Percentiles rank a stretch among this genome's conserved stretches.
These are phyloP conservation scores for Procavia capensis DNA, from an alignment of 2,113 vertebrate genomes.

Conservation along the genomic window DNA sequence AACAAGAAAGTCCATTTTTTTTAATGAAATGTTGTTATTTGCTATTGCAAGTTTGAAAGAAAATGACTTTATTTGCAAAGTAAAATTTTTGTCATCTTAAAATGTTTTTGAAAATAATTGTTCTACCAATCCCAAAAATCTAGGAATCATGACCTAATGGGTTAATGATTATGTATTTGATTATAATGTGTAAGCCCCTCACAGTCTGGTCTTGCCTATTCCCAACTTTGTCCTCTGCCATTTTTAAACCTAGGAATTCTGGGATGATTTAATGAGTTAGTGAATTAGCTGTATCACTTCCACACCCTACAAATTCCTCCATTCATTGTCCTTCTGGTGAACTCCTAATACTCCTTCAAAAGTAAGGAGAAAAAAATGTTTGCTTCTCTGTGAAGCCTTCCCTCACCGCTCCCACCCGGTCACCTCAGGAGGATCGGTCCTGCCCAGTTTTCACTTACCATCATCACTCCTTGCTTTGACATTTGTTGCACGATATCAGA, in stretches of 20 bases:
- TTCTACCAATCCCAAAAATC: not conserved
- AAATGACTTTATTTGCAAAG: not conserved
- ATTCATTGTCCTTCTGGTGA: constrained; percentile 28
- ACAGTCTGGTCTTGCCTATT: not conserved
- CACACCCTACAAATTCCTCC: not conserved
- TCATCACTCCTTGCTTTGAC: not conserved
- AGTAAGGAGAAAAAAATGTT: no score
- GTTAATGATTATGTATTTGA: constrained; percentile 28
- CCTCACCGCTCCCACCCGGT: not conserved
- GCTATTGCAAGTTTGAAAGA: constrained; percentile 4
- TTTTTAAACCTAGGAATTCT: constrained; percentile 40
- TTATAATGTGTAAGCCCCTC: not conserved
- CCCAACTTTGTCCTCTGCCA: constrained; percentile 5
- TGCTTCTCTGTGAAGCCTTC: not conserved
- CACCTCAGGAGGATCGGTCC: not conserved
- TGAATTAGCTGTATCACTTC: not conserved
- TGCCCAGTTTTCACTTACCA: not conserved
- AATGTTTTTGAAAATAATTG: constrained; percentile 39
- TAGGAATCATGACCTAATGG: not conserved
- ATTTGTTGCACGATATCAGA: not conserved
- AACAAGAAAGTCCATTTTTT: not conserved
- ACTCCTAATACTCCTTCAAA: constrained; percentile 6
- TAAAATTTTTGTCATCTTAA: constrained; percentile 36
- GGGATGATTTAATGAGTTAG: not conserved
- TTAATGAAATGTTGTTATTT: constrained; percentile 35